Base-by-base conservation (phyloP, 2,888 invertebrate species). In the Synergus gifuensis region DNA sequence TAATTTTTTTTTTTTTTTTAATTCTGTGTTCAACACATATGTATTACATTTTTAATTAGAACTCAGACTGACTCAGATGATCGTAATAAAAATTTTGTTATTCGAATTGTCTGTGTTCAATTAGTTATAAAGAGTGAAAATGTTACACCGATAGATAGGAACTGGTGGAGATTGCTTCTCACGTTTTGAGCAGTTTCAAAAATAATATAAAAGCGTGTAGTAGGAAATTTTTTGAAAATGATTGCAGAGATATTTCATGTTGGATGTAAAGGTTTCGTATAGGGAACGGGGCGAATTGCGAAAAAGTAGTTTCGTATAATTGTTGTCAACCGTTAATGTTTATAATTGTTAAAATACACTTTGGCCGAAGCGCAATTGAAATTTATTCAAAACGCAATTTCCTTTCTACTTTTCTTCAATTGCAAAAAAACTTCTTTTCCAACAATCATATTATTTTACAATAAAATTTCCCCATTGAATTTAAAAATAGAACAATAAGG, bases 221-320 rank as follows among this genome's bases (percentile, higher is more conserved):
- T 49, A 79, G 64, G 42, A 73, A 79, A 63, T 42, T 76, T 66
- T 66, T 76, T 22, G 42, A 66, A 79, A 66, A 66, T 54, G 76
- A 69, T 46, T 76, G 49, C 42, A 73, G 76, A 80, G n/a, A 36
- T 44, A 28, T 69, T 46, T 76, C 18, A 4, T 40, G 63, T 60
- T 42, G 40, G 40, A 40, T 62, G 14, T 44, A 73, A 62, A 12
- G 42, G 78, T 36, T 49, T 60, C 76, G 79, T 42, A 67, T 11
- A 14, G 42, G 46, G 54, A 46, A 64, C 62, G 49, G 18, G 18
- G 22, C 12, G 22, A 76, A 69, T 28, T 22, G 63, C 69, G 77
- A 42, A 44, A 76, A 36, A 78, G 42, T 78, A 54, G 46, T 73
- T 73, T 73, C 49, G 36, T 28, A 36, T 73, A 49, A 73, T 46